phyloP scores from a whole-genome alignment of 2,888 invertebrate species.

The Lycocerus yunnanus region DNA sequence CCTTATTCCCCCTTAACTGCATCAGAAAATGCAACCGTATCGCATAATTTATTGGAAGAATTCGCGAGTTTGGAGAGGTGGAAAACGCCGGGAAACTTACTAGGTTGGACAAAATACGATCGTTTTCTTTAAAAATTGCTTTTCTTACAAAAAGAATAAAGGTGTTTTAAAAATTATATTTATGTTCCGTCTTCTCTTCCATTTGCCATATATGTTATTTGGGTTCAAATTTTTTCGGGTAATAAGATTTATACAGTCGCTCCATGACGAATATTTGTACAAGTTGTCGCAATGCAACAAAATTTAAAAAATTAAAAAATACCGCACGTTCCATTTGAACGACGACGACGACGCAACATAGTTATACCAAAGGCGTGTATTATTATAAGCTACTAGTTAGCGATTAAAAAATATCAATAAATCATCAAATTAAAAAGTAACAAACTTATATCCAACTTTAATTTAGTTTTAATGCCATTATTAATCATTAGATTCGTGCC shows the following conservation, averaged over 20 bases:
- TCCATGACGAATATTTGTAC: neutral
- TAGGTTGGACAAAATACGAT: constrained; percentile 45
- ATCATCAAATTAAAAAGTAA: neutral
- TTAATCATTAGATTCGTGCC: constrained; percentile 4
- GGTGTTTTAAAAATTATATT: constrained; percentile 38
- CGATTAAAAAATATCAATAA: neutral
- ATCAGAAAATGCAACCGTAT: constrained; percentile 50
- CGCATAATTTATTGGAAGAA: constrained; percentile 47
- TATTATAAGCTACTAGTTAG: neutral
- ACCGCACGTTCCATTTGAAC: neutral
- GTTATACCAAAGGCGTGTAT: neutral
- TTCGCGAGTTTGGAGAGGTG: constrained; percentile 45
- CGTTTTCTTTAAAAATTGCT: constrained; percentile 48
- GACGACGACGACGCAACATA: too few species aligned
- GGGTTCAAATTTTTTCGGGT: neutral
- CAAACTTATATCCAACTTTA: neutral
- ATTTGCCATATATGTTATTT: constrained; percentile 20
- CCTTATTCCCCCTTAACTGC: constrained; percentile 32
- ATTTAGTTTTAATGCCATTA: neutral
- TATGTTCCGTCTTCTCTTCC: constrained; percentile 38
- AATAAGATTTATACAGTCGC: neutral
- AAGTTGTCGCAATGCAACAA: neutral
- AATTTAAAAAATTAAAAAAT: neutral
- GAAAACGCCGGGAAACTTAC: constrained; percentile 43
- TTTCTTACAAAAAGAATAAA: constrained; percentile 38